Evolutionary conservation across 2,113 vertebrate genomes (phyloP).

Genomic region (Microtus pennsylvanicus): DNA sequence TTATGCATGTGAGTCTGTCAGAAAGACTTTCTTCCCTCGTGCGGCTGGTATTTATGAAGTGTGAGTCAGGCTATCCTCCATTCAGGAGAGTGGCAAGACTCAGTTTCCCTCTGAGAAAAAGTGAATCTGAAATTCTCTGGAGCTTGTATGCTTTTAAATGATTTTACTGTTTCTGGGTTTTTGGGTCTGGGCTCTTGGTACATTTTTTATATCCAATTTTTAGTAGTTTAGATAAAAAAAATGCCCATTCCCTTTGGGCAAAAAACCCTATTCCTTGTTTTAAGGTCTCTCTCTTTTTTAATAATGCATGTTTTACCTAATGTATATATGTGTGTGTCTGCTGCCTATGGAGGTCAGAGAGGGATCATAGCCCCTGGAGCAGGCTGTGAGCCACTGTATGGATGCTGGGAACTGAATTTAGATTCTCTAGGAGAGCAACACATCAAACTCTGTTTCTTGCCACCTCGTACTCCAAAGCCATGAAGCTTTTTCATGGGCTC

Average conservation of each 20-base stretch:
- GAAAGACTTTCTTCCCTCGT: background rate
- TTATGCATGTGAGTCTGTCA: background rate
- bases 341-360: background rate
- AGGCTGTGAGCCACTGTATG: background rate
- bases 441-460: background rate
- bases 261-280: background rate
- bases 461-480: background rate
- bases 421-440: background rate
- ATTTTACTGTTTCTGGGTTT: conserved; percentile 46
- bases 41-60: background rate
- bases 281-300: background rate
- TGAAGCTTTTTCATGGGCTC: background rate
- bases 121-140: background rate
- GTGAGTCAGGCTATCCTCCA: background rate
- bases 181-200: background rate
- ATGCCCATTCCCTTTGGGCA: background rate
- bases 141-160: background rate
- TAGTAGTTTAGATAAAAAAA: conserved; percentile 24
- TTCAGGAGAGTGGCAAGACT: background rate
- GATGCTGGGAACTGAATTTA: background rate
- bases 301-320: background rate
- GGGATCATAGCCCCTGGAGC: background rate
- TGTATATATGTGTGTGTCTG: background rate
- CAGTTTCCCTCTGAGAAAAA: conserved; percentile 17
- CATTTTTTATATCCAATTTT: conserved; percentile 10